Conservation (phyloP, 2,113 vertebrate species). For the Ochotona curzoniae region DNA sequence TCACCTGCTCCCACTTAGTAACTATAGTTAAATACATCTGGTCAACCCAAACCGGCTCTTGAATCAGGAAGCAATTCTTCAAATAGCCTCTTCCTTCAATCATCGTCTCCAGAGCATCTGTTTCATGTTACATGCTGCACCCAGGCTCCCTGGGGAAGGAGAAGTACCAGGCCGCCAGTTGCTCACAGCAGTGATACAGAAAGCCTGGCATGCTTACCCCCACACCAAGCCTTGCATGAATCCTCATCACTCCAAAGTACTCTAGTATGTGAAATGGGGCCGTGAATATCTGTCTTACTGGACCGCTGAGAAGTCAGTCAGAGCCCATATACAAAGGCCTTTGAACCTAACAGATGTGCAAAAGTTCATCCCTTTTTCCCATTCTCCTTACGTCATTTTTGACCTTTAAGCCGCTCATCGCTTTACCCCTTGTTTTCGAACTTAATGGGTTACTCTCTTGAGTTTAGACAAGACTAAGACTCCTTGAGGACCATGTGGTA, state of each 20-base stretch:
- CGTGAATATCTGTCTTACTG: not conserved
- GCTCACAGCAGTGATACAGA: not conserved
- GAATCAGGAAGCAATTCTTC: conserved; percentile 42
- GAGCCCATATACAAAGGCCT: not conserved
- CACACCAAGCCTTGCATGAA: not conserved
- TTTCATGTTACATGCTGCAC: not conserved
- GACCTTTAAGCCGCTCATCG: conserved; percentile 4
- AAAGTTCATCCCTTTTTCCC: not conserved
- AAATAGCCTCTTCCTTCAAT: not conserved
- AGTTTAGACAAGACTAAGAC: not conserved
- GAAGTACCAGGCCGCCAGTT: not conserved
- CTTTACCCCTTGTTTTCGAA: not conserved
- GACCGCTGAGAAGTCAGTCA: not conserved
- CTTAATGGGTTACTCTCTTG: not conserved
- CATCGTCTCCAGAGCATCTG: not conserved
- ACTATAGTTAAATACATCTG: not conserved
- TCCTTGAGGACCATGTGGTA: not conserved
- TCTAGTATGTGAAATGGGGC: not conserved
- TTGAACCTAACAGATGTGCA: conserved; percentile 40
- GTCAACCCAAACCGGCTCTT: not conserved
- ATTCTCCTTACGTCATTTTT: not conserved
- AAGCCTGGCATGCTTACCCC: not conserved
- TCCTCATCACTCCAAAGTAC: not conserved
- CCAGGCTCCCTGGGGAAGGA: not conserved
- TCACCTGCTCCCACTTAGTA: not conserved